Percentiles rank a stretch among this genome's conserved stretches.
phyloP scores from a whole-genome alignment of 2,113 vertebrate genomes.

The Euleptes europaea region DNA sequence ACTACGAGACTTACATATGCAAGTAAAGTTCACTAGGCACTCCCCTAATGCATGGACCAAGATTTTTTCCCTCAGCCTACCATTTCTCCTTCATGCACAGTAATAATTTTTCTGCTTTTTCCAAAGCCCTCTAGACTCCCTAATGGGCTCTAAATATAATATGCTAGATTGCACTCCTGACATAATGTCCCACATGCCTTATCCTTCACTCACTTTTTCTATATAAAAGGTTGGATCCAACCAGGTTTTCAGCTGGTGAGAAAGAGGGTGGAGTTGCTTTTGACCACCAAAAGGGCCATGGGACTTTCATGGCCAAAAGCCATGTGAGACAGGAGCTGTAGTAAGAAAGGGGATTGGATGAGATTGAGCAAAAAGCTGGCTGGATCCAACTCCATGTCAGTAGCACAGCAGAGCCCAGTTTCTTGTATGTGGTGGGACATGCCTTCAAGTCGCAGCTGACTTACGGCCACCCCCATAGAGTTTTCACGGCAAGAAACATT shows the following conservation, averaged over 20 bases:
- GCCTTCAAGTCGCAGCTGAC: no score
- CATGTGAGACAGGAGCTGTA: no score
- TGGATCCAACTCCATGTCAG: neutral
- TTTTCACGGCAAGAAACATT: no score
- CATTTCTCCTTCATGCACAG: neutral
- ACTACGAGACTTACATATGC: conserved; percentile 9
- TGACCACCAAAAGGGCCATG: neutral
- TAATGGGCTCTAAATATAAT: neutral
- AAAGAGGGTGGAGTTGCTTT: no score
- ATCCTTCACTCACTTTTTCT: no score
- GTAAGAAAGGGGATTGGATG: no score
- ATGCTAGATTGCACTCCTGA: neutral
- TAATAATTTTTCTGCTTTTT: neutral
- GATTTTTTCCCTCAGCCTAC: neutral
- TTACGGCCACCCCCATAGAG: no score
- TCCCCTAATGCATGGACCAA: neutral
- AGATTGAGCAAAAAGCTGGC: no score
- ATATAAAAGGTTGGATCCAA: no score
- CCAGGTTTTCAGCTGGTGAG: no score
- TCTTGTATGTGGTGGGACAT: no score
- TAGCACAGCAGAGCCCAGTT: neutral
- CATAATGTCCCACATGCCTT: neutral
- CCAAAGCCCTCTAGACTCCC: neutral
- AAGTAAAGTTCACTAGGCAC: neutral
- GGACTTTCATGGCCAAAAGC: no score